These are phyloP conservation scores for Diarsia rubi DNA, from an alignment of 2,888 invertebrate genomes.

Conservation along the genomic window DNA sequence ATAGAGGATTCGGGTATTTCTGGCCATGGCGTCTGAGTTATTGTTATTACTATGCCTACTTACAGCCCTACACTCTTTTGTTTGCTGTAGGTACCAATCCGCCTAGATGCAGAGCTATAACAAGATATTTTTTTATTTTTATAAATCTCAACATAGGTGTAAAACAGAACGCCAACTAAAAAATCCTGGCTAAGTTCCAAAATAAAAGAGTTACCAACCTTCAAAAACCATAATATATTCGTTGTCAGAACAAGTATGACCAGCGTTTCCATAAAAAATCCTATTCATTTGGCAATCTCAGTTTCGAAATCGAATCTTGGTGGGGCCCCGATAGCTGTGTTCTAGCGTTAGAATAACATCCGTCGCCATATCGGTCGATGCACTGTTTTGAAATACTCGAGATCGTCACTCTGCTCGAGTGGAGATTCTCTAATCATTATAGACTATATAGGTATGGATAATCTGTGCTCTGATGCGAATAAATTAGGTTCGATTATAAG, in stretches of 20 bases:
- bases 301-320: conserved; percentile 17
- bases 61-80: neutral
- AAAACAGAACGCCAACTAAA: neutral
- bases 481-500: conserved; percentile 17
- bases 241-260: neutral
- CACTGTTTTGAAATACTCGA: conserved; percentile 54
- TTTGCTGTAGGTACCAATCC: neutral
- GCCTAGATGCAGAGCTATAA: neutral
- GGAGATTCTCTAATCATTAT: conserved; percentile 8
- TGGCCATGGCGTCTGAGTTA: too few relatives aligned
- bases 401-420: conserved; percentile 19
- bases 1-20: neutral
- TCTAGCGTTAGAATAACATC: conserved; percentile 51
- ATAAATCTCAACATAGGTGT: neutral
- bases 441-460: conserved; percentile 15
- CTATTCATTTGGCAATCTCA: neutral
- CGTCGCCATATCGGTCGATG: conserved; percentile 53
- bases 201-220: conserved; percentile 35
- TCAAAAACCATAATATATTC: neutral
- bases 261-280: conserved; percentile 3
- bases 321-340: conserved; percentile 38
- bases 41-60: too few relatives aligned
- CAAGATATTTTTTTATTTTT: neutral
- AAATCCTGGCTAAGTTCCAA: conserved; percentile 14
- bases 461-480: conserved; percentile 24